Evolutionary conservation across 2,797 vertebrate species (phyloP).

Genomic region (Anableps anableps): DNA sequence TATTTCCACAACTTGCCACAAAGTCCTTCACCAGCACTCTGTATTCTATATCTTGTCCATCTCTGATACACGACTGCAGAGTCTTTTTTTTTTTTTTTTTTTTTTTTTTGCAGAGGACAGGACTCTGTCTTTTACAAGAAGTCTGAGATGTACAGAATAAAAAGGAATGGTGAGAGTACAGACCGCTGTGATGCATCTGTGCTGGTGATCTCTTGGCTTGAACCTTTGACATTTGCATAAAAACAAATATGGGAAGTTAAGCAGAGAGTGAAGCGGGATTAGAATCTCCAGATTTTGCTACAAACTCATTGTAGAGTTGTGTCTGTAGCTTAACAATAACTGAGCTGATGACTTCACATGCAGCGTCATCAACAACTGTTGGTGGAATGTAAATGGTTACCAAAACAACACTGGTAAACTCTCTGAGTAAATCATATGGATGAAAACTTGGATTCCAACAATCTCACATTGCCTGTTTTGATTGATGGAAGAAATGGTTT

Average conservation of each 20-base stretch:
- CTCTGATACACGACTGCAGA: background rate
- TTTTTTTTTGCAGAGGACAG: background rate
- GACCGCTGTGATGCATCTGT: background rate
- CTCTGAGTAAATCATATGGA: background rate
- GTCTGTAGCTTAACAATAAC: background rate
- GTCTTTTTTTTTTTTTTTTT: background rate
- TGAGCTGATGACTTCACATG: background rate
- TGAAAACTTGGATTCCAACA: background rate
- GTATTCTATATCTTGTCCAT: background rate
- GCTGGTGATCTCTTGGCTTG: too few species aligned
- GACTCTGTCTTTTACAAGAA: background rate
- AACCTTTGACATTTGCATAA: too few species aligned
- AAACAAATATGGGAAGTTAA: too few species aligned
- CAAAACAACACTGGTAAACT: background rate
- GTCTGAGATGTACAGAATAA: background rate
- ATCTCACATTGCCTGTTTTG: background rate
- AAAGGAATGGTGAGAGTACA: background rate
- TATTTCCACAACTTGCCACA: background rate
- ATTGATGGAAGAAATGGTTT: background rate
- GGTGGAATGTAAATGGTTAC: background rate
- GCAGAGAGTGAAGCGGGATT: too few species aligned
- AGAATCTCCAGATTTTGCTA: too few species aligned
- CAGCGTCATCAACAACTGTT: background rate
- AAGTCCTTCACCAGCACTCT: background rate
- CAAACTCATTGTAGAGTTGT: too few species aligned